Percentiles rank a stretch among this genome's conserved stretches.
Conservation (phyloP, 2,113 vertebrate species). For the Numenius arquata region DNA sequence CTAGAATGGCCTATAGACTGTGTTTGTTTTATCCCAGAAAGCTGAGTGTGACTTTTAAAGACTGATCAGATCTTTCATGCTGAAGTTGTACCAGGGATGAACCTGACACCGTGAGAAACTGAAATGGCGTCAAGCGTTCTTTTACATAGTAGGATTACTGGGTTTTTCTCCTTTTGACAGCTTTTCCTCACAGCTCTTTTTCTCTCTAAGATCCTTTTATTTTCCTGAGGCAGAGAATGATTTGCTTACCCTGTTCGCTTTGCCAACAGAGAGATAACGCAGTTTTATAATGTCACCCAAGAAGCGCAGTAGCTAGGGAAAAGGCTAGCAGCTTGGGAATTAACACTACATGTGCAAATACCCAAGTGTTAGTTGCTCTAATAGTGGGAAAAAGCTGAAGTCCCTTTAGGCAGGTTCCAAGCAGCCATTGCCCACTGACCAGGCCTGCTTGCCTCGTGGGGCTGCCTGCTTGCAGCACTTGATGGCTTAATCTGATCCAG, state of each 20-base stretch:
- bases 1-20: background rate
- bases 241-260: background rate
- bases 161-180: background rate
- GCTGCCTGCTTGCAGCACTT: background rate
- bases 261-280: background rate
- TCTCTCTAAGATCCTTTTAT: background rate
- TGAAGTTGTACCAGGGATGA: background rate
- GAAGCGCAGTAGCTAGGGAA: background rate
- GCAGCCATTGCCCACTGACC: background rate
- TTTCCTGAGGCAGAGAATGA: background rate
- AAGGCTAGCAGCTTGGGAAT: background rate
- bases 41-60: background rate
- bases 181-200: background rate
- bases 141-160: background rate
- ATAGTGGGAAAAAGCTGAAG: background rate
- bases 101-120: background rate
- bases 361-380: background rate
- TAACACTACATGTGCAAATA: background rate
- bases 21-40: background rate
- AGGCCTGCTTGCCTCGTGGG: background rate
- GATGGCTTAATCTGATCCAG: background rate
- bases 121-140: background rate
- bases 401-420: background rate
- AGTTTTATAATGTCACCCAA: background rate
- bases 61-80: background rate